Evolutionary conservation across 2,888 invertebrate species (phyloP).

Genomic region (Meandrusa payeni): DNA sequence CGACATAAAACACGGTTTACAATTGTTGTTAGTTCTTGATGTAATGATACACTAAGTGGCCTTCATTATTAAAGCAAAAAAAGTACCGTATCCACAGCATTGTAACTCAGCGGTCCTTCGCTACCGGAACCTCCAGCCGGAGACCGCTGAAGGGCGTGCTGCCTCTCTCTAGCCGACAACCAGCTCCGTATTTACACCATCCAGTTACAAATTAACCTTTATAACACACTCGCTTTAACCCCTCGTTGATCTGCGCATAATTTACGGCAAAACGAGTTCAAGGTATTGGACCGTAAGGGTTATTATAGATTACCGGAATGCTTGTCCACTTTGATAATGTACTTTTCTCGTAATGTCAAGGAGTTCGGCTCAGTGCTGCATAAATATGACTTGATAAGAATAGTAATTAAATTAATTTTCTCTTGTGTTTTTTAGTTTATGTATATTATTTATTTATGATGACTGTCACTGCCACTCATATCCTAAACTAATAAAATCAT

Average conservation of each 20-base stretch:
- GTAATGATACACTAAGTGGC: too few relatives aligned
- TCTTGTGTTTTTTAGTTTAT: background rate
- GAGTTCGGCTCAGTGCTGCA: conserved; percentile 5
- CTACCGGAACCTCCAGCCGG: conserved; percentile 59
- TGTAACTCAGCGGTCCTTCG: conserved; percentile 2
- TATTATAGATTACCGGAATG: background rate
- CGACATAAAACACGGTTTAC: too few relatives aligned
- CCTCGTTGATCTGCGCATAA: conserved; percentile 1
- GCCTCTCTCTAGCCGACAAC: conserved; percentile 43
- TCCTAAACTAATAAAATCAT: too few relatives aligned
- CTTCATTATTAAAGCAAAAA: too few relatives aligned
- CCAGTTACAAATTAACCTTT: conserved; percentile 24
- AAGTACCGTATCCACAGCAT: conserved; percentile 30
- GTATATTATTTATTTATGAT: too few relatives aligned
- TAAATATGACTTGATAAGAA: conserved; percentile 3
- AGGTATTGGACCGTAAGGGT: conserved; percentile 2
- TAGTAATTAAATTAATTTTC: conserved; percentile 12
- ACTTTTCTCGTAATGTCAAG: conserved; percentile 22
- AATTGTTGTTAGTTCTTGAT: too few relatives aligned
- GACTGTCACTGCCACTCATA: too few relatives aligned
- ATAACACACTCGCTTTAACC: conserved; percentile 16
- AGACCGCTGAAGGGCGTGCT: conserved; percentile 51
- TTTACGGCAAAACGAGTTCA: conserved; percentile 9
- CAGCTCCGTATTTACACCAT: conserved; percentile 21
- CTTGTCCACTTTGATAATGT: background rate